Base-by-base conservation (phyloP, 2,113 vertebrate species). In the Eublepharis macularius region DNA sequence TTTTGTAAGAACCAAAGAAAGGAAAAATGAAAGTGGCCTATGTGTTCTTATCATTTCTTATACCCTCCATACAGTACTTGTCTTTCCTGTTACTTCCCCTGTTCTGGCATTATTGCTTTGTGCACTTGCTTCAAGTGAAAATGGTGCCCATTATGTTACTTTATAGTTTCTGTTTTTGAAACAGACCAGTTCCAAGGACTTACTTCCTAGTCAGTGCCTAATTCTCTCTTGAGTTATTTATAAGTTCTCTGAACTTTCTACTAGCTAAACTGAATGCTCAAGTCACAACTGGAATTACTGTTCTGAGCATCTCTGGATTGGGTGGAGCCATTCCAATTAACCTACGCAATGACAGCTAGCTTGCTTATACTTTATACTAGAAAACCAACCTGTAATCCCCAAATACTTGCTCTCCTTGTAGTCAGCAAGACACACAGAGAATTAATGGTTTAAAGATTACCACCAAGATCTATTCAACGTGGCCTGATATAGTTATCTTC, bases 401-500 rank as follows among this genome's bases (percentile, higher is more conserved):
- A 92, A 73, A 29, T 83, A 6, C 83, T 63, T 80, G 36, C 16
- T 77, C 77, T 90, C 80, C 49, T 41, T 68, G 14, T 51, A 36
- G 76, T 69, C 45, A 86, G 73, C 11, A 32, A 29, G 43, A 77
- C 36, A 24, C 29, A 72, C 26, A 43, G 49, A 32, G n/a, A 51
- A 77, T 41, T 69, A 77, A 24, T 47, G 49, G 65, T 43, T 57
- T 72, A 39, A 60, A 39, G 1, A 47, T 17, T 24, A 13, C 21
- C 29, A 75, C 6, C 21, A 83, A 83, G 47, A 75, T 24, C 24
- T 39, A 63, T 7, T 66, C 45, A 77, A 36, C 21, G 19, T 57
- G 34, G 34, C 29, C 70, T 24, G n/a, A 80, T 81, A 79, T 68
- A 94, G 74, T 87, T 88, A 92, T 93, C 93, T 93, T 96, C 94